Base-by-base conservation (phyloP, 2,113 vertebrate species). In the Alligator mississippiensis region DNA sequence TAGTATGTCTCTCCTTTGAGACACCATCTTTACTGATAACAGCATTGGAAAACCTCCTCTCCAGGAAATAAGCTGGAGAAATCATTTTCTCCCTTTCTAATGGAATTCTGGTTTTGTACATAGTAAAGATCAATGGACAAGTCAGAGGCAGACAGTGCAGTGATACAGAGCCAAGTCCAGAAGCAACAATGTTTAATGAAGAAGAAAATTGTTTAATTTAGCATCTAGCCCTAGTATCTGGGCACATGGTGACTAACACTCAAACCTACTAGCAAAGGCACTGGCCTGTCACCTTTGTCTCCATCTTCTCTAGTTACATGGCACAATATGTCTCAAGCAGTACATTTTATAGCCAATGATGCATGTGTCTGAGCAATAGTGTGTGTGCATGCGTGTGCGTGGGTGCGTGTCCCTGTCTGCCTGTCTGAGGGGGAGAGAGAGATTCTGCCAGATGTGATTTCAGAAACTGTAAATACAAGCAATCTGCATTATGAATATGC, bases 131-230 rank as follows among this genome's bases (percentile, higher is more conserved):
- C 34, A 85, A 84, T 86, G 92, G 80, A 72, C 72, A 88, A 88
- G 77, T 92, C 85, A 82, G 55, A 22, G 59, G 80, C 84, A 94
- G 94, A 93, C 64, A 81, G 64, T 77, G 30, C 30, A 55, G 59
- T 76, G 76, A 91, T 61, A 88, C 93, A 85, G 86, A 94, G 92
- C 95, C 93, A 94, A 78, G 84, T 87, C 89, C 94, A 85, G 88
- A 94, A 96, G 92, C 93, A 95, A 90, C 28, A 88, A 24, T 28
- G 4, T 90, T 95, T 93, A 97, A 93, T 95, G 96, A 94, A 96
- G 94, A 92, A 95, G 95, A 96, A 97, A 97, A 97, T 95, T 1
- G 85, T 96, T 96, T 96, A 95, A 97, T 97, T 96, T 96, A 97
- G 94, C 95, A 93, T 96, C 96, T 94, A 93, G 68, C 77, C 80